Percentiles rank a stretch among this genome's conserved stretches.
These are phyloP conservation scores for Tachysurus fulvidraco DNA, from an alignment of 2,113 vertebrate genomes.

Conservation along the genomic window DNA sequence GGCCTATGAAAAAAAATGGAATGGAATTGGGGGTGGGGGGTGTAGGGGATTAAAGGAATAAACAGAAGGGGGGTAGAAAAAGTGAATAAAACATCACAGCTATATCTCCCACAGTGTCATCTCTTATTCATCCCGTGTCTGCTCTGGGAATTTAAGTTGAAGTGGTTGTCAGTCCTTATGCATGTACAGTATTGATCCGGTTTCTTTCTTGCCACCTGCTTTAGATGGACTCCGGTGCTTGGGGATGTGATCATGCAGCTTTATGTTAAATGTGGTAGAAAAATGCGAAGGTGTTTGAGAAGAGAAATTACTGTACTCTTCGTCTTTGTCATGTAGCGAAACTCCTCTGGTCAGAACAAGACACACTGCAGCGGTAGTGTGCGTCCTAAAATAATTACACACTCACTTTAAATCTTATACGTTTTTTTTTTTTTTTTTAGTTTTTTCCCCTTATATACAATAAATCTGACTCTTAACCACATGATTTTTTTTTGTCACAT, in stretches of 20 bases:
- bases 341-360: background rate
- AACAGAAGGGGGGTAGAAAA: slow-evolving; percentile 1
- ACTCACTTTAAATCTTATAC: background rate
- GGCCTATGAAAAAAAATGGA: background rate
- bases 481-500: background rate
- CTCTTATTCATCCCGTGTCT: slow-evolving; percentile 8
- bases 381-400: background rate
- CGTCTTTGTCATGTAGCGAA: background rate
- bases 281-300: background rate
- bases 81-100: slow-evolving; percentile 33
- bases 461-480: background rate
- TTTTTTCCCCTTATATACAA: too few species aligned
- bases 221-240: background rate
- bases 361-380: background rate
- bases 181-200: background rate
- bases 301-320: background rate
- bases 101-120: background rate
- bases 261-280: background rate
- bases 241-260: background rate
- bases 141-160: background rate
- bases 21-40: background rate
- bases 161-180: background rate
- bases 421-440: too few species aligned
- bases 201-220: background rate
- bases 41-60: slow-evolving; percentile 13